Percentiles rank a stretch among this genome's conserved stretches.
Conservation (phyloP, 1,140 invertebrate genomes). For the Galendromus occidentalis region DNA sequence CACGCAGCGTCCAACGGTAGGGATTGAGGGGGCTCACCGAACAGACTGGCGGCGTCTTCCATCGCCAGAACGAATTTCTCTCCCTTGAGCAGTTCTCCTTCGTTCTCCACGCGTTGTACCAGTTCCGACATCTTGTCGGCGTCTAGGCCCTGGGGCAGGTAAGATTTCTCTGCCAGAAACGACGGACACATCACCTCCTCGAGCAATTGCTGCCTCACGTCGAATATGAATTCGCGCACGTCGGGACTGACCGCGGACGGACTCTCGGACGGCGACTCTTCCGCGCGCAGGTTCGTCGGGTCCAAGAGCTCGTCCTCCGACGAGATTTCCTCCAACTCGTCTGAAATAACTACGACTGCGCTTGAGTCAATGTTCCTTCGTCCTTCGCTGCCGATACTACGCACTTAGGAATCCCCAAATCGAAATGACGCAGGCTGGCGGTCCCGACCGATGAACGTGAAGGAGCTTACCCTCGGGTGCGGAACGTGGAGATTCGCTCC, state of each 20-base stretch:
- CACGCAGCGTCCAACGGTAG: too few species aligned
- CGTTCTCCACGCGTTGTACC: not conserved
- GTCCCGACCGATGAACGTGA: too few species aligned
- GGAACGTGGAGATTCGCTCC: too few species aligned
- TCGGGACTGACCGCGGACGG: not conserved
- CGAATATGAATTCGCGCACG: not conserved
- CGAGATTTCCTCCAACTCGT: conserved; percentile 17
- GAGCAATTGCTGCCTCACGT: not conserved
- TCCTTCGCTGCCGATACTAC: not conserved
- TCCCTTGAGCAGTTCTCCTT: not conserved
- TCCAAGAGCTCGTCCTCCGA: conserved; percentile 14
- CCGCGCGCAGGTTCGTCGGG: not conserved
- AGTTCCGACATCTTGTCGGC: not conserved
- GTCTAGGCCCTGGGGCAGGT: not conserved
- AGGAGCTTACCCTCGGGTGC: too few species aligned
- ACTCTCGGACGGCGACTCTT: not conserved
- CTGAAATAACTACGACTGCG: not conserved
- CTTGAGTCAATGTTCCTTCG: not conserved
- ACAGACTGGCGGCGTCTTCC: conserved; percentile 2
- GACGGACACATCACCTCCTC: conserved; percentile 12
- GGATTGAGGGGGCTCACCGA: not conserved
- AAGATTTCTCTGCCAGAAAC: not conserved
- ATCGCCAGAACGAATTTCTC: not conserved
- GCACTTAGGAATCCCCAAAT: not conserved
- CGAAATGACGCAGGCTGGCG: too few species aligned